These are phyloP conservation scores for Anoplopoma fimbria DNA, from an alignment of 2,113 vertebrate species.

Conservation along the genomic window DNA sequence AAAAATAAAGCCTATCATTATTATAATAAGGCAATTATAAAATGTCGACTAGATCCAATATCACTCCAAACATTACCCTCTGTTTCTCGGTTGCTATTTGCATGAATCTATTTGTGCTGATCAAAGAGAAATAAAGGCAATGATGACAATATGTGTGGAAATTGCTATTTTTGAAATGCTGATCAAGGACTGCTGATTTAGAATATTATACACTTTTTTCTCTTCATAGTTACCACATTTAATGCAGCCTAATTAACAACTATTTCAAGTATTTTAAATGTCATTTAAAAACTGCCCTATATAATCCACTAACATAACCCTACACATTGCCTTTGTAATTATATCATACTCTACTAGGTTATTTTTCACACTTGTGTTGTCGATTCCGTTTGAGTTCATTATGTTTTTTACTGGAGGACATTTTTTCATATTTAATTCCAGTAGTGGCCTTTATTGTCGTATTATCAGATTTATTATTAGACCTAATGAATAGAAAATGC, in stretches of 20 bases:
- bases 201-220: too few relatives aligned
- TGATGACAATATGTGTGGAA: too few relatives aligned
- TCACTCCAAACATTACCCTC: background rate
- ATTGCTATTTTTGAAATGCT: background rate
- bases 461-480: too few relatives aligned
- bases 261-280: background rate
- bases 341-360: background rate
- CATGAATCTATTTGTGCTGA: too few relatives aligned
- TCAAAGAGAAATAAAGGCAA: too few relatives aligned
- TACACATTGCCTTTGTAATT: background rate
- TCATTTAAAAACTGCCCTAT: too few relatives aligned
- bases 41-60: too few relatives aligned
- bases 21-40: background rate
- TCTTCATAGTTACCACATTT: background rate
- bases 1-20: background rate
- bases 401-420: background rate
- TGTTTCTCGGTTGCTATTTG: background rate
- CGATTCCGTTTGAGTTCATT: background rate
- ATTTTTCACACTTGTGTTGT: background rate
- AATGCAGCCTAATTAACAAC: background rate
- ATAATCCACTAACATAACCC: too few relatives aligned
- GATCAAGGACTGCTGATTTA: background rate
- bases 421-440: background rate
- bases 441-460: background rate
- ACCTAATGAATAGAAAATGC: rapidly evolving